These are phyloP conservation scores for Apostichopus californicus DNA, from an alignment of 35 echinoderm and acorn worm genomes.

Conservation along the genomic window DNA sequence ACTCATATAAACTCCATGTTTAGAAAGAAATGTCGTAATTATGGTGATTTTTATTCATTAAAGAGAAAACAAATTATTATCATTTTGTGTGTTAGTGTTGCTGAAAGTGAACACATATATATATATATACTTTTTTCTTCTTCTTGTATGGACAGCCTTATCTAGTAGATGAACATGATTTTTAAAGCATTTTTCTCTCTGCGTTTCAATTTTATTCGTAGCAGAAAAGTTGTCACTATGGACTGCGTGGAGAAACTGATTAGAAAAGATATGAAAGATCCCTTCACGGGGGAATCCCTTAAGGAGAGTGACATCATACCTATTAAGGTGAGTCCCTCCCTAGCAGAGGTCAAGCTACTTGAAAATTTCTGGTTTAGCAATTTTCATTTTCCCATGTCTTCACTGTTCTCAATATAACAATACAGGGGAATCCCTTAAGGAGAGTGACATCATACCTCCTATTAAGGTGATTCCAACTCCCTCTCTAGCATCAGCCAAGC, in stretches of 20 bases:
- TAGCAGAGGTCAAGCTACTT: background rate
- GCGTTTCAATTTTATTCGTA: slow-evolving; percentile 51
- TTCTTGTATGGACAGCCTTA: too few species aligned
- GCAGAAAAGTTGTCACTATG: slow-evolving; percentile 93
- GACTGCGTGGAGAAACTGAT: slow-evolving; percentile 92
- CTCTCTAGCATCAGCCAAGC: too few species aligned
- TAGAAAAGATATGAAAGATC: slow-evolving; percentile 96
- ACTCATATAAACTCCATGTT: too few species aligned
- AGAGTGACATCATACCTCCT: background rate
- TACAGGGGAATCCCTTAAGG: background rate
- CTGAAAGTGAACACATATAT: too few species aligned
- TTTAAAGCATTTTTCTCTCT: background rate
- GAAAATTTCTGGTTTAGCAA: too few species aligned
- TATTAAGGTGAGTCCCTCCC: slow-evolving; percentile 61
- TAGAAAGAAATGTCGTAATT: too few species aligned
- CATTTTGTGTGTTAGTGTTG: too few species aligned
- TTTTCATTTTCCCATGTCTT: background rate
- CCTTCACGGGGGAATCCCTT: slow-evolving; percentile 71
- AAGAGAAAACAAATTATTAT: too few species aligned
- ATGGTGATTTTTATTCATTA: too few species aligned
- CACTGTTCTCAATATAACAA: background rate
- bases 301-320: slow-evolving; percentile 89
- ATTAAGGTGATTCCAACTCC: background rate
- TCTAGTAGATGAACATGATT: too few species aligned
- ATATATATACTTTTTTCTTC: too few species aligned